Evolutionary conservation across 2,888 invertebrate species (phyloP), one percentile per base, ranked within the genome.

Genomic region (Branchellion lobata): DNA sequence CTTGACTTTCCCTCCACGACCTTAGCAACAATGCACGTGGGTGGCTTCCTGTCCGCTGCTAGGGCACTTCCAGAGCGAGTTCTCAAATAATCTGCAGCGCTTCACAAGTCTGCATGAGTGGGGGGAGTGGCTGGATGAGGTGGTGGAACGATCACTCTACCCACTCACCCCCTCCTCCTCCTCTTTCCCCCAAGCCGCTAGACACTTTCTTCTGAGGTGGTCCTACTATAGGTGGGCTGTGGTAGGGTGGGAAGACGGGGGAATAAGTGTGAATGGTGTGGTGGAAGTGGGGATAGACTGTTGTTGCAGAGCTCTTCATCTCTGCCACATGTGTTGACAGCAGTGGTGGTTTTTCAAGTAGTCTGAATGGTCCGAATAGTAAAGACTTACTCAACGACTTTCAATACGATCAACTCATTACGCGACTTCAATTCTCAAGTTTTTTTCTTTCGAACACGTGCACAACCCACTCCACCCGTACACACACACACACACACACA

Each of bases 131-230:
- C 90, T 99, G 84, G 96, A 97, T 87, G 91, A 92, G 79, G 96
- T 97, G 82, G 96, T 99, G 78, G 92, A 93, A 83, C 91, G 92
- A 84, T 94, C 95, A 40, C 91, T 98, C 80, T 93, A 94, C 84
- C 93, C 94, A 80, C 94, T 95, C 88, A 93, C 93, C 86, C 21
- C 36, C 24, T 93, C 92, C 57, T 87, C 86, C 80, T 83, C 84
- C 18, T 85, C 85, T 82, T 87, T 87, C 81, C 85, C 87, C 27
- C 86, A 86, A 82, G 86, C 87, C 80, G 88, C 88, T 34, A 81
- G 94, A 73, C 94, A 96, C 86, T 95, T 99, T 89, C 90, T 99
- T 84, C 91, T 98, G 82, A 96, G 97, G 89, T 99, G 98, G 98
- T 96, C 95, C 83, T 98, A 97, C 90, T 98, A 97, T 89, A 94